Base-by-base conservation (phyloP, 2,888 invertebrate species). In the Dryadula phaetusa region DNA sequence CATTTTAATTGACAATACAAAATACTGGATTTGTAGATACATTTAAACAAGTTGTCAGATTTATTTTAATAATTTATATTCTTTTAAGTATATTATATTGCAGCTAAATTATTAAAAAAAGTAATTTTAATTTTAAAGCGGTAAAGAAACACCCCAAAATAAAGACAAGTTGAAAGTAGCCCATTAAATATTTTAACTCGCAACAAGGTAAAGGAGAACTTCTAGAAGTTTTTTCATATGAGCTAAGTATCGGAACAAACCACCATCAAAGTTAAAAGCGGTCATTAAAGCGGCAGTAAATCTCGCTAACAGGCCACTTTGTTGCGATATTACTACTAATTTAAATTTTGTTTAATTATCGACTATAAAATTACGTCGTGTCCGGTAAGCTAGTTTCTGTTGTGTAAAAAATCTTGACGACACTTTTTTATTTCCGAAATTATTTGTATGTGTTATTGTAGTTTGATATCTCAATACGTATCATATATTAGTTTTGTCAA, bases 201-300 rank as follows among this genome's bases (percentile, higher is more conserved):
- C 56, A 47, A 52, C 34, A 34, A 63, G 46, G 53, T 37, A 32
- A 44, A 56, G 63, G 28, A 40, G 37, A 54, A 61, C 56, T 72
- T 62, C 49, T 12, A 60, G 62, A 46, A 58, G 66, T 70, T 61
- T 67, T 64, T 61, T 64, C 58, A 68, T 66, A 67, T 62, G 75
- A 75, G 78, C 80, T 81, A 80, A 80, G 75, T 77, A 79, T 82
- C 77, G 78, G 76, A 80, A 83, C 79, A 77, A 75, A 69, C 70
- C 75, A 75, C 77, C 78, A 78, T 81, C 77, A 79, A 79, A 82
- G 78, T 79, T 83, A 80, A 79, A 80, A 76, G 79, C 75, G 76
- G 74, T 74, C 80, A 81, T 84, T 84, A 83, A 79, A 82, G 77
- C 73, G 70, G 60, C 74, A 70, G 76, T 85, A 83, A 84, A 83